A percentile compares a stretch with the other conserved stretches of the same genome.
Conservation (phyloP, 2,113 vertebrate genomes). For the Malurus melanocephalus region DNA sequence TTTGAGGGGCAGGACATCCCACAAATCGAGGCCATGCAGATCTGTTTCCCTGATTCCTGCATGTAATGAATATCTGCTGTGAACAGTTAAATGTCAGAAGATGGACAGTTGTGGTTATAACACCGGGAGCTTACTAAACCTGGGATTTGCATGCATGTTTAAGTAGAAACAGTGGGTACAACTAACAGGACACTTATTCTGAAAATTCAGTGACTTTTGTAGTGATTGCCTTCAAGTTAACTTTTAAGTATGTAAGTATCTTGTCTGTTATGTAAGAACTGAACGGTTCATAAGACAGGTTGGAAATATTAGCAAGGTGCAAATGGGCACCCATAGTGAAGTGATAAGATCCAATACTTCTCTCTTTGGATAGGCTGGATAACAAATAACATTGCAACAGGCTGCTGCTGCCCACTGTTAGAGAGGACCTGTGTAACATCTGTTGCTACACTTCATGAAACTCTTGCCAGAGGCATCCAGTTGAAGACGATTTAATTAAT, state of each 20-base stretch:
- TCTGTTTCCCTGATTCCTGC: neutral
- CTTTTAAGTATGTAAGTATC: neutral
- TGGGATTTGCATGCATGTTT: fast-evolving
- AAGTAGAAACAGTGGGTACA: neutral
- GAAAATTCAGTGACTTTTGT: neutral
- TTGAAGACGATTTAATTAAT: neutral
- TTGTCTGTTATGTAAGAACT: neutral
- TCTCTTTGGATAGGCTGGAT: neutral
- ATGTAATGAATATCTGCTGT: neutral
- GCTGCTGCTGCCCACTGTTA: neutral
- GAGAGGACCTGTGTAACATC: neutral
- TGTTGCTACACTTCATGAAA: neutral
- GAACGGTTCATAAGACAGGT: neutral
- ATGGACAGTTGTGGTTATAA: neutral
- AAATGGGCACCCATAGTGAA: neutral
- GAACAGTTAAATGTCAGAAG: neutral
- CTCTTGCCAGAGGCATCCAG: neutral
- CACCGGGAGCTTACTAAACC: neutral
- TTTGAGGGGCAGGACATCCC: neutral
- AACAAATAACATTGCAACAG: neutral
- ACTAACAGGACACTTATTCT: neutral
- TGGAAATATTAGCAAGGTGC: neutral
- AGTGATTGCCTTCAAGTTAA: neutral
- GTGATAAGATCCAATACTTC: neutral
- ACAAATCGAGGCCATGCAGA: fast-evolving